phyloP scores from a whole-genome alignment of 1,140 invertebrate species.

The Tigriopus japonicus region DNA sequence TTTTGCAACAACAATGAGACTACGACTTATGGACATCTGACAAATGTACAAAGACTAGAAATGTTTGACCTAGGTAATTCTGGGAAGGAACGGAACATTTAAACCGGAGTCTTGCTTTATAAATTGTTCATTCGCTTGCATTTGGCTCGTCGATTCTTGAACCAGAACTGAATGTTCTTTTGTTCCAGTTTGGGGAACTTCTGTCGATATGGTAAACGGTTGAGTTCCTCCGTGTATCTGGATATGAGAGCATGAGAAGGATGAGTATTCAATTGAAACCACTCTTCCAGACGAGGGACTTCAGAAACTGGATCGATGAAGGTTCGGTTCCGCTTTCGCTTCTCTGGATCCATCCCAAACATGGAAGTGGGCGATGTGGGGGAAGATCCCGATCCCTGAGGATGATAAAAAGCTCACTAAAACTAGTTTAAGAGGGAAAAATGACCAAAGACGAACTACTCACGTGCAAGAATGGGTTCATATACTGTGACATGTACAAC shows the following conservation, averaged over 20 bases:
- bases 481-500: conserved; percentile 78
- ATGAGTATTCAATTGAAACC: conserved; percentile 94
- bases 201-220: conserved; percentile 72
- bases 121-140: conserved; percentile 74
- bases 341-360: conserved; percentile 29
- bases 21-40: no score
- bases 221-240: conserved; percentile 88
- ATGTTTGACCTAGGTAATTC: no score
- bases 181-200: conserved; percentile 90
- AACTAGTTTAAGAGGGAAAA: no score
- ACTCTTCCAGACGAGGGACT: conserved; percentile 84
- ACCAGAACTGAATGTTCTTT: conserved; percentile 87
- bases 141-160: conserved; percentile 70
- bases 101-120: no score
- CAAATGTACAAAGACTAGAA: no score
- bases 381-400: conserved; percentile 19
- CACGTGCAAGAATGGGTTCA: conserved; percentile 23
- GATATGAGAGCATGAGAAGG: conserved; percentile 89
- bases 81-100: no score
- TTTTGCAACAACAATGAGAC: no score
- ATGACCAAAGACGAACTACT: background rate
- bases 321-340: conserved; percentile 83
- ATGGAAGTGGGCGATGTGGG: conserved; percentile 15
- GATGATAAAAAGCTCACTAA: background rate
- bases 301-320: conserved; percentile 97